A percentile compares a stretch with the other conserved stretches of the same genome.
phyloP scores from a whole-genome alignment of 2,113 vertebrate genomes.

The Numenius arquata region DNA sequence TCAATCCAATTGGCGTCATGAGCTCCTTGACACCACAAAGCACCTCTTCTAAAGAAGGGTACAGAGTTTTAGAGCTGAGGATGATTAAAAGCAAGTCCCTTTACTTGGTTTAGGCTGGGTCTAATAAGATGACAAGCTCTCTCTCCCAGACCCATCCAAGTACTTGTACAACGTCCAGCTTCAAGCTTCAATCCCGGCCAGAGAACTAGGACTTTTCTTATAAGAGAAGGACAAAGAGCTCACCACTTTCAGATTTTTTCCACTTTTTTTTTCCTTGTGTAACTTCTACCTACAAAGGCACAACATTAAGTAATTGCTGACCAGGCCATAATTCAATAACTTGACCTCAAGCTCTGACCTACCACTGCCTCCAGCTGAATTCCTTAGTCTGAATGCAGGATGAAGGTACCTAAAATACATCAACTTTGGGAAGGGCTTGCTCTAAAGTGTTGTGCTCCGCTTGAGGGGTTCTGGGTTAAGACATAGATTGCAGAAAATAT shows the following conservation, averaged over 20 bases:
- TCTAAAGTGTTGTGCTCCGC: background rate
- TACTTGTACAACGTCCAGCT: background rate
- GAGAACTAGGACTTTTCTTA: background rate
- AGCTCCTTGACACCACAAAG: background rate
- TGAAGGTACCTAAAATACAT: background rate
- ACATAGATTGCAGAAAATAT: background rate
- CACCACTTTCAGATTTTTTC: background rate
- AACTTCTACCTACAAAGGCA: background rate
- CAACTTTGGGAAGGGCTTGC: background rate
- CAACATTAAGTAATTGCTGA: background rate
- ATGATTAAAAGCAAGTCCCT: background rate
- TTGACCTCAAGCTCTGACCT: background rate
- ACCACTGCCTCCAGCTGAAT: background rate
- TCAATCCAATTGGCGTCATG: background rate
- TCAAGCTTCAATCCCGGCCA: background rate
- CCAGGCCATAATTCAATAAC: background rate
- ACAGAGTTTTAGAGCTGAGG: background rate
- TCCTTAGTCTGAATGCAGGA: background rate
- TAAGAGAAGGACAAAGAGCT: background rate
- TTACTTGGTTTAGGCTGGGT: background rate
- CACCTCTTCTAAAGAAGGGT: background rate
- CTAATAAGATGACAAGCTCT: accelerated
- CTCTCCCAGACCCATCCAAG: background rate
- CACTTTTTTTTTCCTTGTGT: background rate
- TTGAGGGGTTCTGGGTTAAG: background rate